phyloP scores from a whole-genome alignment of 2,797 vertebrate species.

The Siniperca obscura region DNA sequence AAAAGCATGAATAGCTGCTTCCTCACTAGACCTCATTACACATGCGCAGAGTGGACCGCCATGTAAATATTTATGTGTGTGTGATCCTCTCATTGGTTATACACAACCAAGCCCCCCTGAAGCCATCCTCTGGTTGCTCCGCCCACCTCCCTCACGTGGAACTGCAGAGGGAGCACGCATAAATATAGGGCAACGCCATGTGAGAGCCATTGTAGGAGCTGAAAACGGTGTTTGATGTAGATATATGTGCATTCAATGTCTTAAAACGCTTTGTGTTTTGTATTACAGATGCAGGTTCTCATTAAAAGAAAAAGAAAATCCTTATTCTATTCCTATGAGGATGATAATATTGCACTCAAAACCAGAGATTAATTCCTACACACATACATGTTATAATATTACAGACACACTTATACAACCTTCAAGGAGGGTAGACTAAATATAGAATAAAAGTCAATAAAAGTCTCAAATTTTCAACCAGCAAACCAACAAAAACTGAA shows the following conservation, averaged over 20 bases:
- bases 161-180: not conserved
- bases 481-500: no score
- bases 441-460: not conserved
- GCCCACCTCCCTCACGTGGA: slow-evolving; percentile 47
- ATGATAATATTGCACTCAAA: not conserved
- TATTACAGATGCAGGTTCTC: not conserved
- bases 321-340: not conserved
- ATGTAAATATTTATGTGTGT: slow-evolving; percentile 24
- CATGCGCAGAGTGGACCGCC: slow-evolving; percentile 5
- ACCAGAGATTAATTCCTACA: not conserved
- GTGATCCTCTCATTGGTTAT: slow-evolving; percentile 46
- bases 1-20: not conserved
- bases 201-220: not conserved
- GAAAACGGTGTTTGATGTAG: not conserved
- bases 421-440: not conserved
- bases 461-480: no score
- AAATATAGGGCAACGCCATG: not conserved
- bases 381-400: not conserved
- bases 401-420: not conserved
- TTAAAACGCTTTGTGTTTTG: not conserved
- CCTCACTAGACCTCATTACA: not conserved
- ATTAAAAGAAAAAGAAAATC: not conserved
- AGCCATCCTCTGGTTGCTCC: not conserved
- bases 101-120: slow-evolving; percentile 36
- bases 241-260: not conserved